Conservation (phyloP, 1,140 invertebrate species). For the Drosophila murphyi region DNA sequence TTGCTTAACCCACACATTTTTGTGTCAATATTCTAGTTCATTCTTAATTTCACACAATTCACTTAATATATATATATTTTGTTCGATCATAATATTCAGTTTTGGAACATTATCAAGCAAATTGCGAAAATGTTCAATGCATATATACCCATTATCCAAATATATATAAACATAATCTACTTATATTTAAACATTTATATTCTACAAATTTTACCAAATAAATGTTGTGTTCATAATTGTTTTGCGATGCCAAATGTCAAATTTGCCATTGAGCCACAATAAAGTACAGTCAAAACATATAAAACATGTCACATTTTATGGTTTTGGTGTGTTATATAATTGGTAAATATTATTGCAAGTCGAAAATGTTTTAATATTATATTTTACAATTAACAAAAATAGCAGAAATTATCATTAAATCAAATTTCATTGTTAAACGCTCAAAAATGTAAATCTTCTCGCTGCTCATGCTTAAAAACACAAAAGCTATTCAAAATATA, state of each 20-base stretch:
- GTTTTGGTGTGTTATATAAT: slow-evolving; percentile 50
- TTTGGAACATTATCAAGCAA: slow-evolving; percentile 54
- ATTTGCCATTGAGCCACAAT: slow-evolving; percentile 61
- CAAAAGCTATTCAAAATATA: too few relatives aligned
- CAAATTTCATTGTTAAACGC: not conserved
- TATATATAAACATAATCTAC: slow-evolving; percentile 50
- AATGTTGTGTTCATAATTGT: slow-evolving; percentile 76
- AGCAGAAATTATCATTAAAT: too few relatives aligned
- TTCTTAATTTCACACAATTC: slow-evolving; percentile 54
- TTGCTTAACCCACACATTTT: slow-evolving; percentile 66
- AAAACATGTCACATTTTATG: slow-evolving; percentile 38
- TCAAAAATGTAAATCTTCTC: not conserved
- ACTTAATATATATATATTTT: slow-evolving; percentile 35
- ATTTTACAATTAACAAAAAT: slow-evolving; percentile 21
- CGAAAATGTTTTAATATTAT: slow-evolving; percentile 25
- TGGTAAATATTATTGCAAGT: slow-evolving; percentile 26
- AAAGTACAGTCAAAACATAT: slow-evolving; percentile 44
- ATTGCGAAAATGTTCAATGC: slow-evolving; percentile 54
- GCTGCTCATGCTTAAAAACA: too few relatives aligned
- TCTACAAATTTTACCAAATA: slow-evolving; percentile 63
- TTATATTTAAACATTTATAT: slow-evolving; percentile 54
- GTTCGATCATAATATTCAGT: slow-evolving; percentile 28
- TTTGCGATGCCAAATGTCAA: slow-evolving; percentile 60
- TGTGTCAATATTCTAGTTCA: slow-evolving; percentile 59
- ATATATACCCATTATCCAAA: slow-evolving; percentile 56